Base-by-base conservation (phyloP, 2,113 vertebrate genomes). In the Hyperopisus bebe region DNA sequence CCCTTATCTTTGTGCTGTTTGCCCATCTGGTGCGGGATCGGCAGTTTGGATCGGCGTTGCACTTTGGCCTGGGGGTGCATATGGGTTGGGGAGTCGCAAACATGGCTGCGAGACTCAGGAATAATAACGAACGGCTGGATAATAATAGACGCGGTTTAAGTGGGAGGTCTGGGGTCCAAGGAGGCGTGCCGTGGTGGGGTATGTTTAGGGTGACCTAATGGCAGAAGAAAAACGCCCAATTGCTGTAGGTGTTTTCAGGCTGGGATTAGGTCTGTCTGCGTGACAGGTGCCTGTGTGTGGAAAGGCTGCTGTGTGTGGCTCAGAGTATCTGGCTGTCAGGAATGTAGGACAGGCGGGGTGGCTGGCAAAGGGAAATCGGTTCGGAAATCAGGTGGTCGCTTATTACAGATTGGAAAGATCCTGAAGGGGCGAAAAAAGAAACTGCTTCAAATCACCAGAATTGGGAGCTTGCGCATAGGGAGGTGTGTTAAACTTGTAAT, bases 231-330 rank as follows among this genome's bases (percentile, higher is more conserved):
- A 11, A 31, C 62, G 62, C 62, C n/a, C 62, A 27, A 10, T 66
- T 66, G 62, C n/a, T 66, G 62, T 66, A 66, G 62, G 62, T 66
- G 62, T 66, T 66, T 70, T 27, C n/a, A 27, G 62, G 62, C 62
- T 46, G 44, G 7, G 35, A 66, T 87, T 17, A 66, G 8, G 35
- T 44, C 35, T 88, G 87, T 55, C 87, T 35, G 15, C 31, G 10
- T 88, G 87, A 88, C 87, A 88, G 53, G 87, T 88, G 87, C 19
- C 7, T 39, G 50, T 24, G 13, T 88, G 86, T 66, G 50, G 19
- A 88, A 31, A 42, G 35, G 27, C 51, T 39, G 17, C 3, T 46
- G 7, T 84, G 77, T 46, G 39, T 44, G 19, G 11, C 82, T 84
- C 13, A 15, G 13, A 35, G 82, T 9, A 13, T 48, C 21, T 47